A percentile compares a stretch with the other conserved stretches of the same genome.
These are phyloP conservation scores for Siderastrea radians DNA, from an alignment of 92 coral and sea anemone genomes.

Conservation along the genomic window DNA sequence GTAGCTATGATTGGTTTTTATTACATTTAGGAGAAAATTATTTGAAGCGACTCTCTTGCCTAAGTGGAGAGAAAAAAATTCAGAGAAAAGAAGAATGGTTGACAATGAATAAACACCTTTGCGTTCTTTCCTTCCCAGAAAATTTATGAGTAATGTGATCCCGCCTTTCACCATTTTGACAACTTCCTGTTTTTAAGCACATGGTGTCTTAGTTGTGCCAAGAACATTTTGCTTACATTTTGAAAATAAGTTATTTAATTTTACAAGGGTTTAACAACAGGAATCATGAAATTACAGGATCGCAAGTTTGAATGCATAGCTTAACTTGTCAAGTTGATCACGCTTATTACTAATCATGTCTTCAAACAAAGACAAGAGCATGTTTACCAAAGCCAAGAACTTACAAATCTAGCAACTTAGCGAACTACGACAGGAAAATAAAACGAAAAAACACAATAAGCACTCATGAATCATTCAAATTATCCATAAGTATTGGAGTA, in stretches of 20 bases:
- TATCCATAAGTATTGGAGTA: slow-evolving; percentile 3
- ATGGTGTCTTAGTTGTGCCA: background rate
- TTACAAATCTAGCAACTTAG: background rate
- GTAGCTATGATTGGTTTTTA: no score
- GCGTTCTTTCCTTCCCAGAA: no score
- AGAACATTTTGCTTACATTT: background rate
- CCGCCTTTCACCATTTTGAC: background rate
- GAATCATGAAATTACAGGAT: background rate
- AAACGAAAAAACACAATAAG: slow-evolving; percentile 12
- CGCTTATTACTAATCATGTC: background rate
- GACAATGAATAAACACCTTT: no score
- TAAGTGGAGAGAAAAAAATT: no score
- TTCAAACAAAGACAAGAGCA: background rate
- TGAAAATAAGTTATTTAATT: background rate
- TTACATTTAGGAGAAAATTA: no score
- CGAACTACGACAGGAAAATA: background rate
- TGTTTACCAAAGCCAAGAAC: background rate
- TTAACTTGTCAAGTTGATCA: background rate
- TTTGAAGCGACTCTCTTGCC: no score
- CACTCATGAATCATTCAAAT: slow-evolving; percentile 25
- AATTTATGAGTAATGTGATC: no score
- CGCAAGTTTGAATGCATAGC: background rate
- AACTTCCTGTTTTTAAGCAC: background rate
- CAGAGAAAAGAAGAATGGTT: no score
- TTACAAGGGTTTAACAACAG: background rate